Percentiles rank a stretch among this genome's conserved stretches.
phyloP scores from a whole-genome alignment of 2,888 invertebrate genomes.

The Drepana falcataria region DNA sequence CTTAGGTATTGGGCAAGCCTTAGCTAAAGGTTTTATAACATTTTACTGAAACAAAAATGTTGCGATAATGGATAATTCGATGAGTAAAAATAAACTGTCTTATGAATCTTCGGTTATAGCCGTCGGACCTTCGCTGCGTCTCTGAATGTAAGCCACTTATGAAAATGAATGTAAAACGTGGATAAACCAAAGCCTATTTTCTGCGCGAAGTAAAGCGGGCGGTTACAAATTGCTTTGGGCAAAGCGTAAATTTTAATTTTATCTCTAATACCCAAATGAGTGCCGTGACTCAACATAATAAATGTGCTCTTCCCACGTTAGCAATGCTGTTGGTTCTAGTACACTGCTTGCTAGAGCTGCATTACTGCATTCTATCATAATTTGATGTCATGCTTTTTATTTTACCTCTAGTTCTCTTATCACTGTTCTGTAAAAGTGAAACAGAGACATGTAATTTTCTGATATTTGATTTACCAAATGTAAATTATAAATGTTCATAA shows the following conservation, averaged over 20 bases:
- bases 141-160: constrained; percentile 70
- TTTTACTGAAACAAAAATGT: not conserved
- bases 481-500: no score
- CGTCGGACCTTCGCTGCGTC: constrained; percentile 31
- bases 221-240: constrained; percentile 78
- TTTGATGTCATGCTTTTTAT: no score
- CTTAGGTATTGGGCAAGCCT: no score
- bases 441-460: no score
- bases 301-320: constrained; percentile 75
- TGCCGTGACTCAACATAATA: constrained; percentile 76
- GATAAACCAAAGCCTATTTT: constrained; percentile 78
- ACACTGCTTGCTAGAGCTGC: constrained; percentile 11
- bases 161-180: constrained; percentile 73
- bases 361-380: constrained; percentile 7
- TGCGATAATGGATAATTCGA: not conserved
- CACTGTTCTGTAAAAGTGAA: no score
- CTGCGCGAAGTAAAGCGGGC: constrained; percentile 72
- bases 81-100: constrained; percentile 4
- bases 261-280: constrained; percentile 79
- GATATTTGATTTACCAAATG: no score
- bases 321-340: constrained; percentile 49
- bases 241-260: constrained; percentile 79
- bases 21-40: not conserved
- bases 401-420: no score
- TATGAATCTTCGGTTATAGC: constrained; percentile 18